Evolutionary conservation across 1,140 invertebrate genomes (phyloP).

Genomic region (Scylla paramamosain): DNA sequence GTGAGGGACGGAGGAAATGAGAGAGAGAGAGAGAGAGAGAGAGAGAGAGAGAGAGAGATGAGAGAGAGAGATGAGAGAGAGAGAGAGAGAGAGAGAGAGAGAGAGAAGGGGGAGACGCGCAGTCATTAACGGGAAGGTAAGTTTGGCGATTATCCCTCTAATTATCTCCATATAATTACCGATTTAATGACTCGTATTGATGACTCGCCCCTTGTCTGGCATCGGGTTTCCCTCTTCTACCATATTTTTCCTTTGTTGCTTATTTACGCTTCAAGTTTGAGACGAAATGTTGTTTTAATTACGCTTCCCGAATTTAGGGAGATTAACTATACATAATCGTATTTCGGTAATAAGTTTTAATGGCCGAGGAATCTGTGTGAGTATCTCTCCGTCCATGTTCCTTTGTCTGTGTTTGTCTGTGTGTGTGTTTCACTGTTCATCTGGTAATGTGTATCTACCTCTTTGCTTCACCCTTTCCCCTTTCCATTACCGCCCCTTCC

Average conservation of each 20-base stretch:
- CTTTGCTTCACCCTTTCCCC: background rate
- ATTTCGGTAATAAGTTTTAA: background rate
- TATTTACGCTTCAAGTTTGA: background rate
- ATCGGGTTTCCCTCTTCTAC: background rate
- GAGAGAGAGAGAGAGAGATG: slow-evolving; percentile 10
- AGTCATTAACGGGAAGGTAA: background rate
- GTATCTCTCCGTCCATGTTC: background rate
- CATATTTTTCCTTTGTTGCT: background rate
- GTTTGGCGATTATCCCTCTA: background rate
- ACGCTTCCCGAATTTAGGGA: background rate
- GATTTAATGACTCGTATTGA: slow-evolving; percentile 24
- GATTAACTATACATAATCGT: background rate
- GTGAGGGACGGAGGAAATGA: background rate
- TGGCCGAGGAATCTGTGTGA: background rate
- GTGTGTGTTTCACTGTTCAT: background rate
- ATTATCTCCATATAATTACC: slow-evolving; percentile 32
- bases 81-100: slow-evolving; percentile 23
- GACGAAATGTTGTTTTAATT: background rate
- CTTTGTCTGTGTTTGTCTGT: too few species aligned
- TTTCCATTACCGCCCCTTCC: background rate
- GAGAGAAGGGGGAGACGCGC: background rate
- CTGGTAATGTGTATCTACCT: background rate
- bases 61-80: background rate
- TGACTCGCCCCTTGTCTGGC: background rate
- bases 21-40: slow-evolving; percentile 11